Conservation (phyloP, 2,113 vertebrate species). For the Thunnus thynnus region DNA sequence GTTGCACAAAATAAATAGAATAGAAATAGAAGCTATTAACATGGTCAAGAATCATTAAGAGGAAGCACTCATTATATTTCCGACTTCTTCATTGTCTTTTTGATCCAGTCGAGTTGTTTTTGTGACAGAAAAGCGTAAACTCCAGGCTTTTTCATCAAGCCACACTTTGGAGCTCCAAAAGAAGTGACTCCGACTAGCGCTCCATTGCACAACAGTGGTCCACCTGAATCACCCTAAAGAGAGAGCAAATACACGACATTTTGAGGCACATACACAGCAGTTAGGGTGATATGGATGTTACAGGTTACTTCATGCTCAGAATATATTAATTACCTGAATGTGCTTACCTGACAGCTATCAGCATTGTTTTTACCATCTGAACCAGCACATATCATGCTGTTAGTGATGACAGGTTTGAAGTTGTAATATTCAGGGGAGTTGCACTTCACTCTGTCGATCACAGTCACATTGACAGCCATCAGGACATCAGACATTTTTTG, state of each 20-base stretch:
- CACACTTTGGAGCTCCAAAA: slow-evolving; percentile 49
- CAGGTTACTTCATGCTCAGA: background rate
- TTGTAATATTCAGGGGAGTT: slow-evolving; percentile 72
- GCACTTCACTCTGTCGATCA: slow-evolving; percentile 71
- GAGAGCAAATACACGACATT: background rate
- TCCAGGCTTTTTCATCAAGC: slow-evolving; percentile 56
- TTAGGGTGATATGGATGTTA: background rate
- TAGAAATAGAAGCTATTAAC: background rate
- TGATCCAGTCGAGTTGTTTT: slow-evolving; percentile 70
- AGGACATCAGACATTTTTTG: slow-evolving; percentile 65
- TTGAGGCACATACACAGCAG: rapidly evolving
- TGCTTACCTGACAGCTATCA: slow-evolving; percentile 36
- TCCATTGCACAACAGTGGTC: slow-evolving; percentile 72
- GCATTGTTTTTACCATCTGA: background rate
- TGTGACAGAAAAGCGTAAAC: slow-evolving; percentile 71
- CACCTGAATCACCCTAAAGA: slow-evolving; percentile 80
- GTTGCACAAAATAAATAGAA: background rate
- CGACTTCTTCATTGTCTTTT: slow-evolving; percentile 37
- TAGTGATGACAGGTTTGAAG: slow-evolving; percentile 57
- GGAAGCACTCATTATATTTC: background rate
- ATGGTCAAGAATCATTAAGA: background rate
- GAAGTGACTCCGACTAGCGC: slow-evolving; percentile 71
- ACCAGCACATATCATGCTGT: slow-evolving; percentile 78
- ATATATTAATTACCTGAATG: too few species aligned
- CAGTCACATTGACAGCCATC: slow-evolving; percentile 69